Base-by-base conservation (phyloP, 2,888 invertebrate species). In the Listrodromus nycthemerus region DNA sequence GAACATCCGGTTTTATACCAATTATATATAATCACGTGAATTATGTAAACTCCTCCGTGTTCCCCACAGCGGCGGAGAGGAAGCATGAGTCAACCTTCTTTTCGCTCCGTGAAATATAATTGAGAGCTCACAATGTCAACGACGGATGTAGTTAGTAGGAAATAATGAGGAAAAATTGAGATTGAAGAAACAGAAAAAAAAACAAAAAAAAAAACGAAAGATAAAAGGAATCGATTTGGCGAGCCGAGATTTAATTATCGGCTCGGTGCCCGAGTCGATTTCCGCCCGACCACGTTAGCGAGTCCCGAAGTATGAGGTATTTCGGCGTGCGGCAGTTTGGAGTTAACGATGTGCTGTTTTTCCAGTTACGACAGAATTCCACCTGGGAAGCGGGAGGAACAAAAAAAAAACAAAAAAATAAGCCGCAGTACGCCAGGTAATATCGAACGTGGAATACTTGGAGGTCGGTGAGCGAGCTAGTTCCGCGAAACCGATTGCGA, bases 401-500 rank as follows among this genome's bases (percentile, higher is more conserved):
- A 10, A 33, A 0, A 33, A 33, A 1, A 37, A 37, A 37, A 45
- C 2, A 4, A 33, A 4, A 45, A 13, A 41, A 41, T 41, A 45
- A 45, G 45, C 16, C 5, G 66, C 45, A 41, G 19, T 7, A 19
- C 52, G 21, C 33, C 65, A 1, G 30, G 30, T 65, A 75, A 52
- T 65, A 50, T 21, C 33, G 52, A 16, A 27, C 19, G 16, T 27
- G 50, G 45, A 55, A 76, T n/a, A 66, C 52, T 55, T 27, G 65
- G 27, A 67, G 45, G 55, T 58, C 41, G 41, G 37, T 21, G 37
- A 61, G 45, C 5, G 13, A 74, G 48, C 19, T 48, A 61, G 73
- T 61, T 74, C 16, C 30, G 73, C 30, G 73, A 63, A 30, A 27
- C 61, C 73, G 73, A 74, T 74, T 74, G 73, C 73, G 27, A 45